Conservation (phyloP, 2,888 invertebrate genomes). For the Drosophila neonasuta region DNA sequence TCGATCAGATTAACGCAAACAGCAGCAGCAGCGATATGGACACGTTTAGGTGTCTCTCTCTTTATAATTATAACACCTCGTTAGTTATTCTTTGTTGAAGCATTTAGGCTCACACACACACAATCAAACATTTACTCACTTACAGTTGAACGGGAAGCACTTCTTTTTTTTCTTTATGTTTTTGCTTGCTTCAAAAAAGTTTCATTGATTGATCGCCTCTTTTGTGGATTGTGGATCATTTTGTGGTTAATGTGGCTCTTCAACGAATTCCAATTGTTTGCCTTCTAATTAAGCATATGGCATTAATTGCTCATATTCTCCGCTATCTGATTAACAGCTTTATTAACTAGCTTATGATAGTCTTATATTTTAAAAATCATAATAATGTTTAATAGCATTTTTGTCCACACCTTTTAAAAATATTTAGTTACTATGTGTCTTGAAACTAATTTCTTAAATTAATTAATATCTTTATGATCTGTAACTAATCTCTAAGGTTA, state of each 20-base stretch:
- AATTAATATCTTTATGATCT: too few species aligned
- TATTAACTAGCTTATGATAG: background rate
- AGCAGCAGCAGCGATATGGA: conserved; percentile 38
- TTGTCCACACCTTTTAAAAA: too few species aligned
- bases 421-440: too few species aligned
- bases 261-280: conserved; percentile 20
- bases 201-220: conserved; percentile 46
- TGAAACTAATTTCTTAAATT: too few species aligned
- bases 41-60: conserved; percentile 57
- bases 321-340: background rate
- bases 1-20: conserved; percentile 54
- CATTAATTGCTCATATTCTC: conserved; percentile 9
- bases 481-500: too few species aligned
- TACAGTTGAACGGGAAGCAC: conserved; percentile 14
- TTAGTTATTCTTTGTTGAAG: conserved; percentile 73
- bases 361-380: too few species aligned
- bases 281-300: conserved; percentile 17
- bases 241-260: conserved; percentile 10
- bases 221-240: conserved; percentile 7
- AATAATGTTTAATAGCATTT: too few species aligned
- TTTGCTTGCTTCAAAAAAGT: conserved; percentile 13
- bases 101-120: conserved; percentile 58
- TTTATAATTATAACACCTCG: conserved; percentile 77
- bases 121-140: conserved; percentile 4
- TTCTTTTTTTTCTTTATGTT: conserved; percentile 2